Conservation (phyloP, 2,888 invertebrate species). For the Pegoplata infirma region DNA sequence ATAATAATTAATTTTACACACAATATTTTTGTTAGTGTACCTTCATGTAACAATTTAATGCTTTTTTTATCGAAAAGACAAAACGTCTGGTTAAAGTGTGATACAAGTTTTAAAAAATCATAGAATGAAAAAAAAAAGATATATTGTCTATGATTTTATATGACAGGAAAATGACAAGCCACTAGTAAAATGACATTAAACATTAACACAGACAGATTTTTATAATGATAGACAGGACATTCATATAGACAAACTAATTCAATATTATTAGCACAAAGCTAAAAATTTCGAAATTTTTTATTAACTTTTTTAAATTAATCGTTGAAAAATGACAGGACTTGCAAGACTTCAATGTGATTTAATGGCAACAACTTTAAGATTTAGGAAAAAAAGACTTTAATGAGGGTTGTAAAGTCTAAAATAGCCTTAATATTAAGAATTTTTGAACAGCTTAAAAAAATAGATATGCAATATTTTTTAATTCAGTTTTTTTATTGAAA, state of each 20-base stretch:
- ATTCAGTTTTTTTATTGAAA: too few species aligned
- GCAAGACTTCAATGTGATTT: neutral
- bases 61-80: constrained; percentile 36
- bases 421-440: too few species aligned
- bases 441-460: too few species aligned
- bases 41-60: constrained; percentile 36
- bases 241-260: constrained; percentile 28
- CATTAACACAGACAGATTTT: constrained; percentile 69
- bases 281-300: neutral
- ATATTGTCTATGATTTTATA: constrained; percentile 60
- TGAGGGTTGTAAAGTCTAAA: too few species aligned
- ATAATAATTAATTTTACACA: too few species aligned
- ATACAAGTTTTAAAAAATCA: constrained; percentile 36
- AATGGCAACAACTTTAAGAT: too few species aligned
- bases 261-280: constrained; percentile 42
- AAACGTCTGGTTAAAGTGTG: constrained; percentile 38
- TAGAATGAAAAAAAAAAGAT: constrained; percentile 54
- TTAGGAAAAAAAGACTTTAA: too few species aligned
- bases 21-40: too few species aligned
- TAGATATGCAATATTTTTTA: too few species aligned
- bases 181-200: constrained; percentile 67
- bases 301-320: too few species aligned
- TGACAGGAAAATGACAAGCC: constrained; percentile 67
- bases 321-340: too few species aligned
- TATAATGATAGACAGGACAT: constrained; percentile 59